Percentiles rank a stretch among this genome's conserved stretches.
phyloP scores from a whole-genome alignment of 2,797 vertebrate species.

The Myotis planiceps region DNA sequence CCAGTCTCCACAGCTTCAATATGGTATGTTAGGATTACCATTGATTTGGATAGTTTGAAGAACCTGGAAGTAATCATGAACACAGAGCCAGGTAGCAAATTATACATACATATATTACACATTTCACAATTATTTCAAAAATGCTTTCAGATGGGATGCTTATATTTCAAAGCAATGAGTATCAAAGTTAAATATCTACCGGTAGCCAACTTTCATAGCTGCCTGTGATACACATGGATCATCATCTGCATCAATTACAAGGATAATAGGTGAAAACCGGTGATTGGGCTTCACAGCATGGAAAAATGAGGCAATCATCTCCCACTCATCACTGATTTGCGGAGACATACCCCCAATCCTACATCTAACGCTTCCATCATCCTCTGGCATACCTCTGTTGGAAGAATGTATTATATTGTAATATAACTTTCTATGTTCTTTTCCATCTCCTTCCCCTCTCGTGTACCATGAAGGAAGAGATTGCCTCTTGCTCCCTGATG shows the following conservation, averaged over 20 bases:
- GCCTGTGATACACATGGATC: not conserved
- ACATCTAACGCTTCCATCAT: not conserved
- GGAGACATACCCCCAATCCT: not conserved
- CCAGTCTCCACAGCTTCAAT: slow-evolving; percentile 61
- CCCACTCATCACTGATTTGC: not conserved
- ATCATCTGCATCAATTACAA: slow-evolving; percentile 20
- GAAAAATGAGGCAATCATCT: not conserved
- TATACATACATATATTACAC: slow-evolving; percentile 79
- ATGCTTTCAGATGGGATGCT: slow-evolving; percentile 79
- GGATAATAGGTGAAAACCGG: not conserved
- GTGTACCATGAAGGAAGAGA: not conserved
- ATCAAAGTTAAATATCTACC: slow-evolving; percentile 50
- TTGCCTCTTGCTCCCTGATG: not conserved
- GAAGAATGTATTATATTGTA: not conserved
- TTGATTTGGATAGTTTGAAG: slow-evolving; percentile 77
- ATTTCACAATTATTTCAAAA: slow-evolving; percentile 83
- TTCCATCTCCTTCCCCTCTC: not conserved
- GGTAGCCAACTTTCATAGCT: slow-evolving; percentile 47
- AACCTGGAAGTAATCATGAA: slow-evolving; percentile 84
- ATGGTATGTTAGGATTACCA: slow-evolving; percentile 70
- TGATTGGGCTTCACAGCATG: not conserved
- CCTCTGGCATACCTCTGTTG: not conserved
- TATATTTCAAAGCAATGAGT: slow-evolving; percentile 59
- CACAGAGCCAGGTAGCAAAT: slow-evolving; percentile 77
- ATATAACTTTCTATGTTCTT: not conserved